phyloP scores from a whole-genome alignment of 2,113 vertebrate species.

The Prionailurus viverrinus region DNA sequence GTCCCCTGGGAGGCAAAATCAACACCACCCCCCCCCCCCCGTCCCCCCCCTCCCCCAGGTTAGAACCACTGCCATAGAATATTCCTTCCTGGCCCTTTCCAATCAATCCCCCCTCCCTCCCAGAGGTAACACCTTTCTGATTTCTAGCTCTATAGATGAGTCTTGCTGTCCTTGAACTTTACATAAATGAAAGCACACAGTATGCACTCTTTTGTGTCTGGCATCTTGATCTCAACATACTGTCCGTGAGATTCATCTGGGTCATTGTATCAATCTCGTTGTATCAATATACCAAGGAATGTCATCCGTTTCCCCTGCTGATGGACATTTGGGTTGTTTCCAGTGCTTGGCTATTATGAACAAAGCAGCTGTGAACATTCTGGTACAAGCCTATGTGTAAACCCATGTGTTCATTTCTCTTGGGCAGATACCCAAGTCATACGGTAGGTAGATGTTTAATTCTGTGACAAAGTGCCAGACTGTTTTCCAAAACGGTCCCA shows the following conservation, averaged over 20 bases:
- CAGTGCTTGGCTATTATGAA: background rate
- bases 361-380: background rate
- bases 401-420: constrained; percentile 25
- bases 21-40: too few species aligned
- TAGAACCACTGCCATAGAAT: background rate
- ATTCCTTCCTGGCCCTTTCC: background rate
- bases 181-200: background rate
- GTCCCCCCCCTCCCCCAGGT: too few species aligned
- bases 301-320: background rate
- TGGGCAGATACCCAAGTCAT: background rate
- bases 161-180: background rate
- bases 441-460: background rate
- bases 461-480: background rate
- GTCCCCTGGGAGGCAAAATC: background rate
- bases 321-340: background rate
- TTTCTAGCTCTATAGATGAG: background rate
- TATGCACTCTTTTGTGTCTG: background rate
- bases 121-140: background rate
- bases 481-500: background rate
- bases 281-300: accelerated
- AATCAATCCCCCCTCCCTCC: background rate
- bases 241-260: background rate
- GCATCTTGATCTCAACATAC: background rate
- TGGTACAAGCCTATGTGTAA: background rate
- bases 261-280: background rate